Conservation (phyloP, 2,113 vertebrate genomes). For the Chunga burmeisteri region DNA sequence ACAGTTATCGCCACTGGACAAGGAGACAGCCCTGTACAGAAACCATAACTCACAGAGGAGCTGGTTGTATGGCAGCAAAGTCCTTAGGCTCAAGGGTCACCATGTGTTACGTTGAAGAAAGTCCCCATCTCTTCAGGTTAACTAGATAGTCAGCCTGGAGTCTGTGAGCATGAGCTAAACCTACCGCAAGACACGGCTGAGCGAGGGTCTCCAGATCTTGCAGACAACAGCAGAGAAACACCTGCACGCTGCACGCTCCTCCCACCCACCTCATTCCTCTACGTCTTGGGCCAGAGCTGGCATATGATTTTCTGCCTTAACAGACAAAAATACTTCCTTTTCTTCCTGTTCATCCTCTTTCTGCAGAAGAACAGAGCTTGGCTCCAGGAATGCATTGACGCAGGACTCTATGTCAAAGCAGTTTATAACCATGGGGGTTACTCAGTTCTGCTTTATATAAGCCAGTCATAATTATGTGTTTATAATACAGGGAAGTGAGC, state of each 20-base stretch:
- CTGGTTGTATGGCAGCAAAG: background rate
- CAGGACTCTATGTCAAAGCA: conserved; percentile 11
- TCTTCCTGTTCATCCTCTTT: background rate
- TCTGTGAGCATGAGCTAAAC: background rate
- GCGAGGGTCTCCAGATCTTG: accelerated
- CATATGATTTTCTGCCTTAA: background rate
- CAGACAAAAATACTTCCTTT: background rate
- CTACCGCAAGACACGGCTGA: background rate
- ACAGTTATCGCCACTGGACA: accelerated
- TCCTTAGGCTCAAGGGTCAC: background rate
- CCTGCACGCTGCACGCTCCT: accelerated
- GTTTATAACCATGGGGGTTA: background rate
- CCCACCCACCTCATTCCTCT: background rate
- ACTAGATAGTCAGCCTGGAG: background rate
- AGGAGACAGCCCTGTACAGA: accelerated
- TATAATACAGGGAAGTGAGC: background rate
- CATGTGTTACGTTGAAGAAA: accelerated
- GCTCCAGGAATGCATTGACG: background rate
- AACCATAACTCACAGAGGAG: background rate
- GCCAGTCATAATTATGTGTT: background rate
- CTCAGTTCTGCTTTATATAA: conserved; percentile 7
- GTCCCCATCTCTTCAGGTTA: background rate
- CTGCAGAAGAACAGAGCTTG: background rate
- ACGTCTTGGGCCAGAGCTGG: background rate
- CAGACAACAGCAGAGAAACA: background rate